phyloP scores from a whole-genome alignment of 2,113 vertebrate species.

The Romanogobio albipinnatus region DNA sequence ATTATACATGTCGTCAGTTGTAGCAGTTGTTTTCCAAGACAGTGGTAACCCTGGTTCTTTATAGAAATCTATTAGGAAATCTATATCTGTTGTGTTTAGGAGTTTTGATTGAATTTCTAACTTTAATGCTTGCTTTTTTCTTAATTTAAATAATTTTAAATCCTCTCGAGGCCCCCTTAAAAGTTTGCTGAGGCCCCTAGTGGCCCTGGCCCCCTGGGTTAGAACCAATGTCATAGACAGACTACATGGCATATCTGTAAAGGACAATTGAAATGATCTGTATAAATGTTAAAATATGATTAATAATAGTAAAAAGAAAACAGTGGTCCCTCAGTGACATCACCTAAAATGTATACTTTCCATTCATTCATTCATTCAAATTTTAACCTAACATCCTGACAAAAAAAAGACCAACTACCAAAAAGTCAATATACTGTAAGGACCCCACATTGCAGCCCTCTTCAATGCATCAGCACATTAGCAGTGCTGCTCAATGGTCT shows the following conservation, averaged over 20 bases:
- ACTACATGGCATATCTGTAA: background rate
- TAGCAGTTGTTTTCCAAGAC: background rate
- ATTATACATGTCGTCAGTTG: no score
- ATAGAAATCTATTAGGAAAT: background rate
- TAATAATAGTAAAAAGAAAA: background rate
- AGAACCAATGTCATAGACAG: background rate
- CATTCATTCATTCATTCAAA: background rate
- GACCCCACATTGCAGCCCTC: background rate
- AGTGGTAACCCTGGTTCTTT: background rate
- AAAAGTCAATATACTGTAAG: background rate
- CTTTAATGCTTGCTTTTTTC: background rate
- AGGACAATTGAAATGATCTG: background rate
- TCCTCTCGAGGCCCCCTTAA: background rate
- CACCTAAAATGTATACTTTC: background rate
- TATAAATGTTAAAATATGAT: background rate
- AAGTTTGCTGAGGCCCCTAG: background rate
- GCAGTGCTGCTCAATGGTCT: conserved; percentile 1
- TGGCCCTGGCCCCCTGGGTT: background rate
- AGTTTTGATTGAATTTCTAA: background rate
- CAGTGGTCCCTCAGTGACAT: background rate
- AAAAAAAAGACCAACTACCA: background rate
- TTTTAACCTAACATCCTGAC: background rate
- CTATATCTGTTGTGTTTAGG: background rate
- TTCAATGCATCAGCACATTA: background rate
- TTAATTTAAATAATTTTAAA: background rate